phyloP scores from a whole-genome alignment of 2,113 vertebrate species.

The Xenus cinereus region DNA sequence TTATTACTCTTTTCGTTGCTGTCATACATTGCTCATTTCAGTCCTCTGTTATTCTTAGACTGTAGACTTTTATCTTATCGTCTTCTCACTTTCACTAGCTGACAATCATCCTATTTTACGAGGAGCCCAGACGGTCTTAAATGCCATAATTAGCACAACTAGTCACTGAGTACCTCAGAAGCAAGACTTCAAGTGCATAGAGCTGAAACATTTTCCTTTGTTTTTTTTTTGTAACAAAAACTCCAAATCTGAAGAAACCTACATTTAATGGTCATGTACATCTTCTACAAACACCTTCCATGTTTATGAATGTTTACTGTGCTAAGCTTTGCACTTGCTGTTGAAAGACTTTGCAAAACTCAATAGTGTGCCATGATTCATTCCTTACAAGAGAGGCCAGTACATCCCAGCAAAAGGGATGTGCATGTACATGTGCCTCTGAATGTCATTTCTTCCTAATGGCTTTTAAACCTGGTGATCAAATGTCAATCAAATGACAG shows the following conservation, averaged over 20 bases:
- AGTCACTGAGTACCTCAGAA: background rate
- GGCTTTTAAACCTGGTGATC: background rate
- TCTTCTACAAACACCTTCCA: background rate
- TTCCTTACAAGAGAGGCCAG: background rate
- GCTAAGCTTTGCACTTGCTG: background rate
- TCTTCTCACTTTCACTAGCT: background rate
- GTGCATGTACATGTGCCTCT: background rate
- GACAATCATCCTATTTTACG: background rate
- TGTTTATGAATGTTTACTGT: background rate
- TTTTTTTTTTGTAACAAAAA: background rate
- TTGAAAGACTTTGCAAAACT: background rate
- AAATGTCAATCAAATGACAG: background rate
- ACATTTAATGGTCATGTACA: background rate
- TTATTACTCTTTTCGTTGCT: background rate
- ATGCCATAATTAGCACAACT: background rate
- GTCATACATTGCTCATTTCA: background rate
- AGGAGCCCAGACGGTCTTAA: background rate
- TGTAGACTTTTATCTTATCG: background rate
- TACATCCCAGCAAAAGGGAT: background rate
- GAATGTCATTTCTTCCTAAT: background rate
- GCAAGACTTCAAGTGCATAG: background rate
- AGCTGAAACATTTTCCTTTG: background rate
- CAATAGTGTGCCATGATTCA: background rate
- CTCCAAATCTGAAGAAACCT: background rate
- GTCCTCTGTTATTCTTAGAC: background rate